A percentile compares a stretch with the other conserved stretches of the same genome.
phyloP scores from a whole-genome alignment of 2,888 invertebrate species.

The Helleia helle region DNA sequence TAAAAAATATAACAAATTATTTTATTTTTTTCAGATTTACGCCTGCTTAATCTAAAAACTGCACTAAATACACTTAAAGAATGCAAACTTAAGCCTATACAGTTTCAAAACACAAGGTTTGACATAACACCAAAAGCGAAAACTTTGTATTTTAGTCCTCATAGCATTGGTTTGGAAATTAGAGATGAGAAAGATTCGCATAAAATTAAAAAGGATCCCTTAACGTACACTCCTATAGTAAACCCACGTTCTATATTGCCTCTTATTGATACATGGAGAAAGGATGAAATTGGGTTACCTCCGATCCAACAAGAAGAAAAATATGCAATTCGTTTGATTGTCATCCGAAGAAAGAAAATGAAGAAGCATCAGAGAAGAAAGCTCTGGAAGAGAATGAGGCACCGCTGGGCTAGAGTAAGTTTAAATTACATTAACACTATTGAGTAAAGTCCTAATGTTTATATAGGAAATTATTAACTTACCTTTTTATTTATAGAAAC shows the following conservation, averaged over 20 bases:
- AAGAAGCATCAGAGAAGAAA: slow-evolving; percentile 89
- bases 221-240: slow-evolving; percentile 52
- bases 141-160: slow-evolving; percentile 40
- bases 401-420: slow-evolving; percentile 79
- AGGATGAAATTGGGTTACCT: slow-evolving; percentile 67
- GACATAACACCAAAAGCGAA: slow-evolving; percentile 28
- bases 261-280: slow-evolving; percentile 46
- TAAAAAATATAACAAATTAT: slow-evolving; percentile 11
- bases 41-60: slow-evolving; percentile 45
- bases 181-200: slow-evolving; percentile 30
- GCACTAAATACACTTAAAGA: slow-evolving; percentile 43
- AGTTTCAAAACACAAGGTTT: slow-evolving; percentile 24
- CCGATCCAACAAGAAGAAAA: slow-evolving; percentile 69
- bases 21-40: slow-evolving; percentile 45
- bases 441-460: too few species aligned
- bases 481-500: too few species aligned
- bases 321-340: slow-evolving; percentile 81
- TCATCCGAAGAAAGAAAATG: slow-evolving; percentile 88
- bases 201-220: slow-evolving; percentile 44
- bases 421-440: not conserved
- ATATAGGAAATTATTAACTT: too few species aligned
- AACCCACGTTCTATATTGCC: slow-evolving; percentile 61
- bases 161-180: slow-evolving; percentile 48
- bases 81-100: slow-evolving; percentile 30
- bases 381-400: slow-evolving; percentile 84